A percentile compares a stretch with the other conserved stretches of the same genome.
phyloP scores from a whole-genome alignment of 1,140 invertebrate genomes.

The Phthorimaea operculella region DNA sequence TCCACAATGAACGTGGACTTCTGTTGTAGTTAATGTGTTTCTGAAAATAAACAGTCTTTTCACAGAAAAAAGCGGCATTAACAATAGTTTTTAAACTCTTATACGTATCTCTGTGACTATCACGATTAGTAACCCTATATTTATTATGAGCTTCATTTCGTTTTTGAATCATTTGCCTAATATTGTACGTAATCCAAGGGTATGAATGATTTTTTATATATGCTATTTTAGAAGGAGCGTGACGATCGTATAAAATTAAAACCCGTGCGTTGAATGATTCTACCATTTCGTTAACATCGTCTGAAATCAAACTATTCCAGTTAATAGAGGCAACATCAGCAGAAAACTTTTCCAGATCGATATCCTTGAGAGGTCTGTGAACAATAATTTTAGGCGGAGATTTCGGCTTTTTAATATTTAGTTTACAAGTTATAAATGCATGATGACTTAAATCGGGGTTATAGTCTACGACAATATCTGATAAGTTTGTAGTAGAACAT shows the following conservation, averaged over 20 bases:
- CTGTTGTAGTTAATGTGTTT: slow-evolving; percentile 1
- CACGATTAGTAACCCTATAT: background rate
- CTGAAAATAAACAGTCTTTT: slow-evolving; percentile 5
- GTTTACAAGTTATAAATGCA: slow-evolving; percentile 6
- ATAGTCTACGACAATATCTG: background rate
- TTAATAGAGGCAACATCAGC: slow-evolving; percentile 1
- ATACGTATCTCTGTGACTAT: background rate
- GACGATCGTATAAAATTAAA: background rate
- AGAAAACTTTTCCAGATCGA: background rate
- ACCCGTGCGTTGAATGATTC: background rate
- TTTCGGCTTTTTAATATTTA: background rate
- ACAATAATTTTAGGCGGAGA: background rate
- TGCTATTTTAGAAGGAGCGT: background rate
- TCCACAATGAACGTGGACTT: background rate
- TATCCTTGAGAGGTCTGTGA: slow-evolving; percentile 5
- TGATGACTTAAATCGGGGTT: slow-evolving; percentile 3
- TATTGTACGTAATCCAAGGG: slow-evolving; percentile 5
- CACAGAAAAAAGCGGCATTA: background rate
- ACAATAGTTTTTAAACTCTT: background rate
- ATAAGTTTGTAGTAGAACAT: background rate
- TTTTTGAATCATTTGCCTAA: slow-evolving; percentile 5
- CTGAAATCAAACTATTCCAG: background rate
- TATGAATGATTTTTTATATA: background rate
- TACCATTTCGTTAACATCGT: background rate
- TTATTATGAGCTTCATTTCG: slow-evolving; percentile 1